Evolutionary conservation across 2,888 invertebrate species (phyloP).

Genomic region (Pristionchus arcanus): DNA sequence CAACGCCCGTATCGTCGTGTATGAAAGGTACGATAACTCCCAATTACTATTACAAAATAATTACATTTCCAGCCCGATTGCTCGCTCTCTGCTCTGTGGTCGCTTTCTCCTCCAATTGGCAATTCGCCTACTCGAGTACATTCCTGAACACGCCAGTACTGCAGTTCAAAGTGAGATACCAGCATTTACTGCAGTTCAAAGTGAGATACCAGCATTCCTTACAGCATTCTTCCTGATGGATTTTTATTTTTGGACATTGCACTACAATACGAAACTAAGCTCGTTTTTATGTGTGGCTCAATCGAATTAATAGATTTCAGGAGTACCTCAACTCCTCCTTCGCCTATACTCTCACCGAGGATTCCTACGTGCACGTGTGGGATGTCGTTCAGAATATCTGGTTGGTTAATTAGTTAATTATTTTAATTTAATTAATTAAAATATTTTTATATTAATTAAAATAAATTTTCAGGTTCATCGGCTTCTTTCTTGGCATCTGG

Average conservation of each 20-base stretch:
- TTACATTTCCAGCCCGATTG: neutral
- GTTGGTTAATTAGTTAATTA: constrained; percentile 41
- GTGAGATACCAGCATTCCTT: too few species aligned
- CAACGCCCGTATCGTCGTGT: neutral
- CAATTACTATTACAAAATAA: too few species aligned
- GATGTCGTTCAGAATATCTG: constrained; percentile 72
- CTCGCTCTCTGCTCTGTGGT: neutral
- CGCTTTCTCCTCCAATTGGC: constrained; percentile 53
- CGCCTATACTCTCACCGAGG: neutral
- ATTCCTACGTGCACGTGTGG: constrained; percentile 60
- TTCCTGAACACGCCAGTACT: constrained; percentile 46
- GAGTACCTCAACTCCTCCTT: constrained; percentile 42
- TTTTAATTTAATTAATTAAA: too few species aligned
- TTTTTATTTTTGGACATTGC: too few species aligned
- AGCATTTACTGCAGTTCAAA: too few species aligned
- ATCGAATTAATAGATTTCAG: too few species aligned
- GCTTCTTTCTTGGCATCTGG: constrained; percentile 72
- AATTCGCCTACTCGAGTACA: constrained; percentile 49
- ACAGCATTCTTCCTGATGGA: too few species aligned
- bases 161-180: constrained; percentile 53
- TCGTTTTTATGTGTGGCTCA: too few species aligned
- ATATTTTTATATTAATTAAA: too few species aligned
- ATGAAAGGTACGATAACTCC: too few species aligned
- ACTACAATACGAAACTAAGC: too few species aligned
- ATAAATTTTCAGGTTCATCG: constrained; percentile 64